Conservation (phyloP, 2,888 invertebrate species). For the Uropetala carovei region DNA sequence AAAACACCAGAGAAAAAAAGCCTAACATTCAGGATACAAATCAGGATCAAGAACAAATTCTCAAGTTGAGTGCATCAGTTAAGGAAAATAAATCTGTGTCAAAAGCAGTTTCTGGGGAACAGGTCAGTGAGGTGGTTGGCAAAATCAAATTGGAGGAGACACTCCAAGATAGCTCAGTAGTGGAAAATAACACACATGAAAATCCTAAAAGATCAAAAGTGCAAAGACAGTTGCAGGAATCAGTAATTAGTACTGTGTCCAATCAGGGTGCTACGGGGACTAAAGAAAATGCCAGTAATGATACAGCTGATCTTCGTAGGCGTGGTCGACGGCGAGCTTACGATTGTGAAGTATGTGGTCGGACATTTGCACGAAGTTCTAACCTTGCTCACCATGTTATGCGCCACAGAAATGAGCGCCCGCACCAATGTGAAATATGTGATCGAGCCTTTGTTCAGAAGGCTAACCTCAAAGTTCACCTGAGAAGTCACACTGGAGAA, state of each 20-base stretch:
- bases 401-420: not conserved
- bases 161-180: not conserved
- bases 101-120: too few species aligned
- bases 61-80: too few species aligned
- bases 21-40: too few species aligned
- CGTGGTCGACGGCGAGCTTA: not conserved
- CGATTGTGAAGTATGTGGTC: not conserved
- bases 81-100: too few species aligned
- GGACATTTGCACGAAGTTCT: conserved; percentile 23
- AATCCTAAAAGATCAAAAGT: not conserved
- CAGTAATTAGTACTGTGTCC: not conserved
- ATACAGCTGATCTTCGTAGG: not conserved
- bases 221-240: not conserved
- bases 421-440: conserved; percentile 37
- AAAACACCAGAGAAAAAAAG: too few species aligned
- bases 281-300: not conserved
- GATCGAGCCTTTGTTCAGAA: conserved; percentile 26
- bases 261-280: too few species aligned
- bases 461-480: not conserved
- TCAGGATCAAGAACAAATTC: too few species aligned
- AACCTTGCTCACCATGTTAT: not conserved
- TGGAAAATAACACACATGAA: too few species aligned
- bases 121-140: not conserved
- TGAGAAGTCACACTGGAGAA: conserved; percentile 20
- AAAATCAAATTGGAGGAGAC: not conserved